Conservation (phyloP, 1,140 invertebrate species). For the Macrotrachela quadricornifera region DNA sequence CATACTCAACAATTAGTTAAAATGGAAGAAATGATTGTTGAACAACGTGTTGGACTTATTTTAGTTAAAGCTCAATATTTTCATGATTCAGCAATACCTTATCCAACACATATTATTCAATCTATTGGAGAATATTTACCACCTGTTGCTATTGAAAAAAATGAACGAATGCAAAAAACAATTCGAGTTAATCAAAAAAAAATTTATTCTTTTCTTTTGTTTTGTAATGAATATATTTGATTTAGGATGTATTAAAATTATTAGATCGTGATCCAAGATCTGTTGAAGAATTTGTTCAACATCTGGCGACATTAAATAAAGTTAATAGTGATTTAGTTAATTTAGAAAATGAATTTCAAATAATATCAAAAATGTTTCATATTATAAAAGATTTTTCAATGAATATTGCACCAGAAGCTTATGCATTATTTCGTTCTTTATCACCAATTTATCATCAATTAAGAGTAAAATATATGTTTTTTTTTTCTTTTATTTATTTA, state of each 20-base stretch:
- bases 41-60: slow-evolving; percentile 18
- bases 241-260: slow-evolving; percentile 22
- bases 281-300: slow-evolving; percentile 30
- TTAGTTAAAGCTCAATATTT: slow-evolving; percentile 17
- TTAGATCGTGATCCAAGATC: slow-evolving; percentile 20
- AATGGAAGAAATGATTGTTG: slow-evolving; percentile 20
- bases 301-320: slow-evolving; percentile 23
- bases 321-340: slow-evolving; percentile 23
- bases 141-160: slow-evolving; percentile 20
- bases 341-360: slow-evolving; percentile 23
- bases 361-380: slow-evolving; percentile 22
- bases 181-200: slow-evolving; percentile 16
- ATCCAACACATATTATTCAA: slow-evolving; percentile 16
- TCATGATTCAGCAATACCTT: slow-evolving; percentile 19
- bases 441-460: slow-evolving; percentile 26
- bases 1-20: slow-evolving; percentile 21
- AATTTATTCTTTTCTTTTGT: not conserved
- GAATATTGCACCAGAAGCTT: slow-evolving; percentile 19
- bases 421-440: slow-evolving; percentile 26
- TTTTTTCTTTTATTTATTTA: not conserved
- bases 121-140: slow-evolving; percentile 18
- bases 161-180: slow-evolving; percentile 25
- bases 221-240: not conserved
- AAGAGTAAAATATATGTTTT: slow-evolving; percentile 11
- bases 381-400: slow-evolving; percentile 24